Conservation (phyloP, 2,888 invertebrate genomes). For the Agrotis puta region DNA sequence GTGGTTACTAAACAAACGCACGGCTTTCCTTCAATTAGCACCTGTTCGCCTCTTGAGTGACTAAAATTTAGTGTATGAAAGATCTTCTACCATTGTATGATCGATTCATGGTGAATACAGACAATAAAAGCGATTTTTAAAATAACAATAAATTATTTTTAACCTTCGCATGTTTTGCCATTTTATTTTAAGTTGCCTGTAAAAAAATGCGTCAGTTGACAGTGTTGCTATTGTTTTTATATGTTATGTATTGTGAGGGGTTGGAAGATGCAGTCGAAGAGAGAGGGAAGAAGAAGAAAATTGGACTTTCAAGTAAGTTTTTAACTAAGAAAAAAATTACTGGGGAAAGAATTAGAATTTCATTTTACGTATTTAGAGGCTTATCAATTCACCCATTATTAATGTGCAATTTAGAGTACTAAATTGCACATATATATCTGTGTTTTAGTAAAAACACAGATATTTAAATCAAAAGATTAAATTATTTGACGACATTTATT, state of each 20-base stretch:
- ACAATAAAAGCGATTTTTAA: constrained; percentile 44
- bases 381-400: background rate
- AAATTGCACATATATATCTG: too few relatives aligned
- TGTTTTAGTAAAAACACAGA: background rate
- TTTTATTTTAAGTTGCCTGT: constrained; percentile 37
- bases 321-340: background rate
- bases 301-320: constrained; percentile 82
- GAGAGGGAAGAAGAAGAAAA: constrained; percentile 86
- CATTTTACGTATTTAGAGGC: too few relatives aligned
- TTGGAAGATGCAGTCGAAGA: constrained; percentile 72
- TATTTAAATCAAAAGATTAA: background rate
- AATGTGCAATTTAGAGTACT: too few relatives aligned
- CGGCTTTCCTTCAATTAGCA: constrained; percentile 75
- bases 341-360: background rate
- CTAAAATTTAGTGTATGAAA: constrained; percentile 45
- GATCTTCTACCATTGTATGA: constrained; percentile 37
- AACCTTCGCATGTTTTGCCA: constrained; percentile 5
- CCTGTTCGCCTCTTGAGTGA: constrained; percentile 31
- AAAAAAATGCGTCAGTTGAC: constrained; percentile 64
- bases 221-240: constrained; percentile 66
- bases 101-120: constrained; percentile 45
- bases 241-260: constrained; percentile 68
- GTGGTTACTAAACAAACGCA: constrained; percentile 45
- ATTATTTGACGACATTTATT: background rate
- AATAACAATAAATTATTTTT: constrained; percentile 11